Evolutionary conservation across 1,140 invertebrate species (phyloP).

Genomic region (Danaus melanippus): DNA sequence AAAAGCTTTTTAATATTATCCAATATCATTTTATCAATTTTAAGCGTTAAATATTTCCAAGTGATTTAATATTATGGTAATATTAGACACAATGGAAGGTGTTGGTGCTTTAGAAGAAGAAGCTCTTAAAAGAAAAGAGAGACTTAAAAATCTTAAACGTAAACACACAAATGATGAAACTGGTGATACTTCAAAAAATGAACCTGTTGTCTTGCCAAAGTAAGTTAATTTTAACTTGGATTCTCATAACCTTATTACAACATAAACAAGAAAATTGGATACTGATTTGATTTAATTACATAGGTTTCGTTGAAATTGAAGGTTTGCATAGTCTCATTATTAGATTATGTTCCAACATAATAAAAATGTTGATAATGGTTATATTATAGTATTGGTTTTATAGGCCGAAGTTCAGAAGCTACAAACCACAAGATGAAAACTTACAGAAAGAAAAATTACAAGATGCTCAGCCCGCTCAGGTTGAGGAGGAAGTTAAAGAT

Average conservation of each 20-base stretch:
- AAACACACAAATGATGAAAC: constrained; percentile 66
- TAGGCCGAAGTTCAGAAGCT: constrained; percentile 92
- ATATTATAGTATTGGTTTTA: constrained; percentile 36
- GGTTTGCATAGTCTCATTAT: too few species aligned
- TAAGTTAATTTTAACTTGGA: constrained; percentile 40
- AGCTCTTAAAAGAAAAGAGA: constrained; percentile 85
- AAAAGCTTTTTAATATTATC: too few species aligned
- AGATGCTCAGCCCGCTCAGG: constrained; percentile 81
- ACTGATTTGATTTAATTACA: too few species aligned
- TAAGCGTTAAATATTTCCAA: too few species aligned
- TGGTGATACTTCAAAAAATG: constrained; percentile 27
- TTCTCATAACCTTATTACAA: too few species aligned
- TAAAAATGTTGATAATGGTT: neutral
- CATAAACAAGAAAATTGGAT: too few species aligned
- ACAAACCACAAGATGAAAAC: constrained; percentile 87
- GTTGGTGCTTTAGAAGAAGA: constrained; percentile 82
- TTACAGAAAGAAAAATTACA: constrained; percentile 81
- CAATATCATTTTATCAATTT: too few species aligned
- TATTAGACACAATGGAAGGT: constrained; percentile 62
- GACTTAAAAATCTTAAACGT: constrained; percentile 80
- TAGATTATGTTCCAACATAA: too few species aligned
- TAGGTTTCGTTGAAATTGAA: too few species aligned
- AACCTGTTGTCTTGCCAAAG: constrained; percentile 67
- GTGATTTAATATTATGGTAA: constrained; percentile 33
- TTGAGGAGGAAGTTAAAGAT: constrained; percentile 85